phyloP scores from a whole-genome alignment of 1,140 invertebrate species.

The Bemisia tabaci region DNA sequence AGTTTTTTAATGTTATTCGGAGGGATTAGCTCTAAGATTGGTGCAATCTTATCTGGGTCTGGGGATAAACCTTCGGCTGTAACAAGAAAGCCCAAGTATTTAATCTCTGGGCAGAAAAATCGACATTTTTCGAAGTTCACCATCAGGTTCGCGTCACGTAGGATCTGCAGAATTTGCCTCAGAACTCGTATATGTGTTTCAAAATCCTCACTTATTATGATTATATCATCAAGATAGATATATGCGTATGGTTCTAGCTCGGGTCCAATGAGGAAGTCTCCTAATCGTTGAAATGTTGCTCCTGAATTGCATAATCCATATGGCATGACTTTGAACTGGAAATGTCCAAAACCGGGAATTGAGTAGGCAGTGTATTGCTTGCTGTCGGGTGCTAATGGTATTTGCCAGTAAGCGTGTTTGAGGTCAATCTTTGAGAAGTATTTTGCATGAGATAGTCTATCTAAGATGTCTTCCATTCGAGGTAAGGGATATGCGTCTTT shows the following conservation, averaged over 20 bases:
- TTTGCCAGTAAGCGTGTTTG: conserved; percentile 30
- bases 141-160: conserved; percentile 10
- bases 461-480: conserved; percentile 24
- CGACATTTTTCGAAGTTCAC: no score
- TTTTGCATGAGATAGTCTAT: conserved; percentile 22
- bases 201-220: conserved; percentile 7
- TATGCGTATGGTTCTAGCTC: conserved; percentile 11
- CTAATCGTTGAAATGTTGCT: conserved; percentile 21
- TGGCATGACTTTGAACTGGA: conserved; percentile 22
- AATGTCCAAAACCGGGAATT: conserved; percentile 19
- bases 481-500: conserved; percentile 24
- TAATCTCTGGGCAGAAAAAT: no score
- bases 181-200: conserved; percentile 8
- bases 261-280: no score
- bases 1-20: no score
- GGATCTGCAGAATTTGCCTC: neutral
- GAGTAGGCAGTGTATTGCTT: conserved; percentile 30
- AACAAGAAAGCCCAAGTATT: no score
- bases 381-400: conserved; percentile 22
- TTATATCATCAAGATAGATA: conserved; percentile 24
- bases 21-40: no score
- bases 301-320: conserved; percentile 22
- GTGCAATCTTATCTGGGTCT: no score
- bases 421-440: conserved; percentile 30
- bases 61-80: no score